Percentiles rank a stretch among this genome's conserved stretches.
These are phyloP conservation scores for Pterocles gutturalis DNA, from an alignment of 2,113 vertebrate genomes.

Conservation along the genomic window DNA sequence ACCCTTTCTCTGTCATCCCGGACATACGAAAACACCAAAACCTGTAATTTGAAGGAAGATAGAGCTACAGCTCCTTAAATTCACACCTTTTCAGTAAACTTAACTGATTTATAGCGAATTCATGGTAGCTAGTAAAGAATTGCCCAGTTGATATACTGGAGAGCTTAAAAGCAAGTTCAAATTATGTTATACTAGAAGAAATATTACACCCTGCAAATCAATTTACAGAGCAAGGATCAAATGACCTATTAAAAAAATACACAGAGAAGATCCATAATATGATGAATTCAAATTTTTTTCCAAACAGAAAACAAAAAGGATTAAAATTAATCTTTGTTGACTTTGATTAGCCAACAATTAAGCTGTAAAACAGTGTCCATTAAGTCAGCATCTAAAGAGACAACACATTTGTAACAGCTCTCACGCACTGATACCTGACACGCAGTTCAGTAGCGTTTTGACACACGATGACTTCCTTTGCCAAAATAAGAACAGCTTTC, in stretches of 20 bases:
- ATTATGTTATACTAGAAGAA: not conserved
- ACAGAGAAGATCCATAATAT: not conserved
- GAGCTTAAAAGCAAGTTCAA: not conserved
- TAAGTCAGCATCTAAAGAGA: not conserved
- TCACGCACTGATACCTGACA: slow-evolving; percentile 47
- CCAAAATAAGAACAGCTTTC: slow-evolving; percentile 48
- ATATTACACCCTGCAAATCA: not conserved
- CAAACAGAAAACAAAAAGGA: not conserved
- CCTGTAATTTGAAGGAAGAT: not conserved
- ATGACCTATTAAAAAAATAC: not conserved
- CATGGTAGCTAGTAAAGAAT: not conserved
- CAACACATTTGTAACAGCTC: not conserved
- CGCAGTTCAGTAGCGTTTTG: slow-evolving; percentile 23
- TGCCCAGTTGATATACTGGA: not conserved
- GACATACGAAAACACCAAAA: not conserved
- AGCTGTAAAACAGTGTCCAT: not conserved
- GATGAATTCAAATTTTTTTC: not conserved
- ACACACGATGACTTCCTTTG: not conserved
- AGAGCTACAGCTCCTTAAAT: not conserved
- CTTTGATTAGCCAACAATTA: not conserved
- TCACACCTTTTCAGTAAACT: not conserved
- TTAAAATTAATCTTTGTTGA: not conserved
- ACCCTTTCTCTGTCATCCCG: not conserved
- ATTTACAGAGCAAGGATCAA: not conserved
- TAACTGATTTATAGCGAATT: not conserved